Percentiles rank a stretch among this genome's conserved stretches.
phyloP scores from a whole-genome alignment of 1,140 invertebrate species.

The Scylla paramamosain region DNA sequence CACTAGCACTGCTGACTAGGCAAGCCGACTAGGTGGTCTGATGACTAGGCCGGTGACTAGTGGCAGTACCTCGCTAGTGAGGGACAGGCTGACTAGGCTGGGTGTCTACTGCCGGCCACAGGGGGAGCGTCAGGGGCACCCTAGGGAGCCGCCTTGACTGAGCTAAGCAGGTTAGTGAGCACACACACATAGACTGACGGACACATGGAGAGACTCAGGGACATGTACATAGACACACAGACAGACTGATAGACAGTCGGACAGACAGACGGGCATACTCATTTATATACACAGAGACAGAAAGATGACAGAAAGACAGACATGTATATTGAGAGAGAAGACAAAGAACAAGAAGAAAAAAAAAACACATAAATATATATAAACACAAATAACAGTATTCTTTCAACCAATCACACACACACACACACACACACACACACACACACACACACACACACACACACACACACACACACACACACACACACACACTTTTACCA shows the following conservation, averaged over 20 bases:
- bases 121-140: background rate
- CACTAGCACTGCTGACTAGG: background rate
- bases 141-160: background rate
- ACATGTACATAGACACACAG: background rate
- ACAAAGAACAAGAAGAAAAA: too few relatives aligned
- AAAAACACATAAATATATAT: background rate
- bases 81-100: background rate
- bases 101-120: background rate
- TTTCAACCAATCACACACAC: background rate
- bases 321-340: slow-evolving; percentile 6
- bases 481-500: slow-evolving; percentile 33
- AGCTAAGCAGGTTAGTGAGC: background rate
- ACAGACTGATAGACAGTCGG: background rate
- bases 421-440: background rate
- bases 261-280: background rate
- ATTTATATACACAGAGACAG: slow-evolving; percentile 3
- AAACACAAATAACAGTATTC: background rate
- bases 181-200: background rate
- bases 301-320: slow-evolving; percentile 24
- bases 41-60: background rate
- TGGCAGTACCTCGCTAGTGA: background rate
- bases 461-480: slow-evolving; percentile 42
- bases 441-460: slow-evolving; percentile 38
- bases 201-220: background rate
- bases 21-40: slow-evolving; percentile 1